Evolutionary conservation across 2,888 invertebrate species (phyloP), one percentile per base, ranked within the genome.

Genomic region (Philonicus albiceps): DNA sequence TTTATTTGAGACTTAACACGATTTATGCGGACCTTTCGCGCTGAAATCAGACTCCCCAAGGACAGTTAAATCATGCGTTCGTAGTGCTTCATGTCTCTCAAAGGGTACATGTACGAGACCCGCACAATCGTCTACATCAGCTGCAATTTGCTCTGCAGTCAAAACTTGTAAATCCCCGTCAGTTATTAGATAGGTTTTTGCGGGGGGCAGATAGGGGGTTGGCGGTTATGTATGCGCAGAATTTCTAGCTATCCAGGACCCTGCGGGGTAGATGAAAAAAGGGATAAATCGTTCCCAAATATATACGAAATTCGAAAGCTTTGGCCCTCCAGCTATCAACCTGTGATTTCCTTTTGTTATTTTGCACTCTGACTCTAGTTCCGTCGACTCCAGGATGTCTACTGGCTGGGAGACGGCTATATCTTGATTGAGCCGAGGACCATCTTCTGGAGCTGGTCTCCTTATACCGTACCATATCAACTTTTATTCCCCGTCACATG

Each of bases 11-110:
- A 83, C 22, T 40, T 72, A 83, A 83, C 37, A 37, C 83, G 83
- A 83, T 64, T 83, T 72, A 55, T 83, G 64, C 55, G 64, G 83
- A 72, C 83, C 83, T 83, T 83, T 83, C 64, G 83, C 30, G 83
- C 37, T 83, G 83, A 83, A 83, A 83, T 83, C 83, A 83, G 83
- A 83, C 83, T 83, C 83, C 83, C 83, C 27, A 72, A 83, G 83
- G 83, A 83, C 64, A 64, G 11, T 34, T 83, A 83, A 83, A 83
- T 83, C 83, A 83, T 83, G 64, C 83, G 83, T 83, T 64, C 64
- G 83, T 64, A 34, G n/a, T 72, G 55, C 64, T 55, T 64, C 83
- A 34, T 22, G 22, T 64, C 64, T 27, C 64, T 72, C 83, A 83
- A 72, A 55, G 64, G 72, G 37, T 34, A 55, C 81, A 83, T 3